phyloP scores from a whole-genome alignment of 2,113 vertebrate species.

The Ursus arctos region DNA sequence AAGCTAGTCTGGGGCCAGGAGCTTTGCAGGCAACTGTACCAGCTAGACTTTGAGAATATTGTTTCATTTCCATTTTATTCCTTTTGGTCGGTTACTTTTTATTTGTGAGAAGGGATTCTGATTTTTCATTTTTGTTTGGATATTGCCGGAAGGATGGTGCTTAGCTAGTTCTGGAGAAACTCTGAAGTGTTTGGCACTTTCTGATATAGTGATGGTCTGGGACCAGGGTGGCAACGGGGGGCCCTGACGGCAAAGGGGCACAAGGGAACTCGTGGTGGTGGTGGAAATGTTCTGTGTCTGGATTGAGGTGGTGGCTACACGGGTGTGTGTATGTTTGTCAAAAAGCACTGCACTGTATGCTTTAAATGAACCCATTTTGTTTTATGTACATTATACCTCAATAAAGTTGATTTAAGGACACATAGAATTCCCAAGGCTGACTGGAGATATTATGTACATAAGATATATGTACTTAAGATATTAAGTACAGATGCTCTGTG shows the following conservation, averaged over 20 bases:
- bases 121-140: not conserved
- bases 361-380: not conserved
- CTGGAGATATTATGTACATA: not conserved
- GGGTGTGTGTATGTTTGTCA: not conserved
- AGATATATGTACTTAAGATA: not conserved
- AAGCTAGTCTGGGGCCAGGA: not conserved
- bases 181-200: not conserved
- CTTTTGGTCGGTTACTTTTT: not conserved
- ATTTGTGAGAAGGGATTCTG: not conserved
- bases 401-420: not conserved
- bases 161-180: not conserved
- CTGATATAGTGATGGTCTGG: not conserved
- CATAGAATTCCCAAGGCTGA: not conserved
- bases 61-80: not conserved
- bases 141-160: not conserved
- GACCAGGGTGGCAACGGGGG: not conserved
- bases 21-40: not conserved
- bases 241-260: not conserved
- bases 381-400: not conserved
- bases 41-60: not conserved
- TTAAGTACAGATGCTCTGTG: not conserved
- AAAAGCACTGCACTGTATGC: not conserved
- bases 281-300: not conserved
- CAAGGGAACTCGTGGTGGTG: rapidly evolving
- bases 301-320: not conserved